Conservation (phyloP, 2,113 vertebrate species). For the Bubo blakistoni region DNA sequence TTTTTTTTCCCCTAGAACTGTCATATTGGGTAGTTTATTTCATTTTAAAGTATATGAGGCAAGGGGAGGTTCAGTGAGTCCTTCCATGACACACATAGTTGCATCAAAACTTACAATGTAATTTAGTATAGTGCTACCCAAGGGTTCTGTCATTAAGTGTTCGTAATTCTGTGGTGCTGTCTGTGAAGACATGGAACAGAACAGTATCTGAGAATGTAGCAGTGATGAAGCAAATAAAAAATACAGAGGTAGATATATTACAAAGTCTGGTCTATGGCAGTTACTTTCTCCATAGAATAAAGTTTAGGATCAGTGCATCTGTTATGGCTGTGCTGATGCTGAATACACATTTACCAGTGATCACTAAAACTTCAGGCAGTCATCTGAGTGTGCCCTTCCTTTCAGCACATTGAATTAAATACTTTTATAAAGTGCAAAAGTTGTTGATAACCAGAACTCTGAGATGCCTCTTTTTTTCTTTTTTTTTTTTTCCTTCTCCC, state of each 20-base stretch:
- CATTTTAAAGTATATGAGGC: background rate
- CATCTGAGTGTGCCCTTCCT: background rate
- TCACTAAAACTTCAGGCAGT: background rate
- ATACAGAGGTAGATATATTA: background rate
- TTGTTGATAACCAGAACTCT: background rate
- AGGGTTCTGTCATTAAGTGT: background rate
- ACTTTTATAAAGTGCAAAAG: background rate
- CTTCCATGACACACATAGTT: background rate
- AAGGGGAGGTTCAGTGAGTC: background rate
- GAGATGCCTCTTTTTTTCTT: background rate
- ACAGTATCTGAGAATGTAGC: rapidly evolving
- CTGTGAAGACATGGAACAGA: background rate
- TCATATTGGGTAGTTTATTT: background rate
- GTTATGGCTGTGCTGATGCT: background rate
- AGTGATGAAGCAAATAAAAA: background rate
- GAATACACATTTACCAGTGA: background rate
- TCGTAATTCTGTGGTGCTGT: background rate
- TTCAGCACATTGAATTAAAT: background rate
- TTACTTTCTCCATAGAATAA: background rate
- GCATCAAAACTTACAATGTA: background rate
- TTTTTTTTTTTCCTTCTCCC: background rate
- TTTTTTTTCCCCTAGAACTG: background rate
- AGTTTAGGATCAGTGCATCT: background rate
- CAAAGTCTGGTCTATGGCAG: background rate
- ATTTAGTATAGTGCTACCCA: background rate